A percentile compares a stretch with the other conserved stretches of the same genome.
phyloP scores from a whole-genome alignment of 1,140 invertebrate genomes.

The Carcinoscorpius rotundicauda region DNA sequence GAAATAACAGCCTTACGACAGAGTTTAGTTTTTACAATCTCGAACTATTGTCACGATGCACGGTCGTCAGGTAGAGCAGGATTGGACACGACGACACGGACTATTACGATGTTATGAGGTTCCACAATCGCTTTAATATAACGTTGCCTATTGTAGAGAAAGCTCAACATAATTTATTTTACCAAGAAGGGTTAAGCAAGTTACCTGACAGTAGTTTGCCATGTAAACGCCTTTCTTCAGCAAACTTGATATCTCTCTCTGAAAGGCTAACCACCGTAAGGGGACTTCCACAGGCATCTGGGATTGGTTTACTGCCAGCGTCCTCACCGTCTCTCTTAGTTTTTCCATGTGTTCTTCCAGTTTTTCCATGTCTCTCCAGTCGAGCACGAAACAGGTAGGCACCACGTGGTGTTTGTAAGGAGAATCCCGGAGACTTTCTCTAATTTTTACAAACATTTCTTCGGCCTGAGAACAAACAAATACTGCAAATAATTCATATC shows the following conservation, averaged over 20 bases:
- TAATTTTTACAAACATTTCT: slow-evolving; percentile 18
- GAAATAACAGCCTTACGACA: too few relatives aligned
- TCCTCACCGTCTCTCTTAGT: slow-evolving; percentile 29
- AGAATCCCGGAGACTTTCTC: slow-evolving; percentile 15
- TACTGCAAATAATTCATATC: too few relatives aligned
- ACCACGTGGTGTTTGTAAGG: slow-evolving; percentile 11
- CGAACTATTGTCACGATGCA: too few relatives aligned
- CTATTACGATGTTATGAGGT: too few relatives aligned
- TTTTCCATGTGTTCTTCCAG: slow-evolving; percentile 23
- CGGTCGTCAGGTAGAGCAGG: too few relatives aligned
- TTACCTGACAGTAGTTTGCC: slow-evolving; percentile 28
- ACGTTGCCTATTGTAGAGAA: too few relatives aligned
- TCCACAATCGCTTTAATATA: too few relatives aligned
- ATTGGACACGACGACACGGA: too few relatives aligned
- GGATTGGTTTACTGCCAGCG: slow-evolving; percentile 28
- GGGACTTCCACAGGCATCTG: slow-evolving; percentile 37
- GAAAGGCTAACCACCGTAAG: slow-evolving; percentile 35
- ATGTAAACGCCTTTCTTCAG: slow-evolving; percentile 29
- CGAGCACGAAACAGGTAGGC: slow-evolving; percentile 14
- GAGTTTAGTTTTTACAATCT: too few relatives aligned
- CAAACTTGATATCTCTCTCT: slow-evolving; percentile 30
- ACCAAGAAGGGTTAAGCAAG: too few relatives aligned
- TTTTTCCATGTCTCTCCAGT: slow-evolving; percentile 7
- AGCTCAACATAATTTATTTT: too few relatives aligned
- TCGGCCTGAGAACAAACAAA: slow-evolving; percentile 6